Evolutionary conservation across 2,113 vertebrate genomes (phyloP), one percentile per base, ranked within the genome.

Genomic region (Pelecanoides urinatrix): DNA sequence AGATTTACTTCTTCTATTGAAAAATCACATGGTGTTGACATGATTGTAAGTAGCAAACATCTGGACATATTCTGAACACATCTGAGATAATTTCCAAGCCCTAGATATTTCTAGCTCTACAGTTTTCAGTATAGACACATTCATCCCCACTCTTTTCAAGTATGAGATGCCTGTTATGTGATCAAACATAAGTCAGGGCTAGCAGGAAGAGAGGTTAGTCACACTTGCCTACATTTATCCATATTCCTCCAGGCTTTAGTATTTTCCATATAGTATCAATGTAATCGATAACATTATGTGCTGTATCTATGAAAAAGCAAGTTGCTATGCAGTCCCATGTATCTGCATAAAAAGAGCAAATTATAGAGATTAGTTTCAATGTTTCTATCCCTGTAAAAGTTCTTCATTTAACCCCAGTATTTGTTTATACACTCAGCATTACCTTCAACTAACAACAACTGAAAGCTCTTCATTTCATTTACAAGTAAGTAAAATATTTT

Each of bases 201-300:
- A 59, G 30, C 44, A 52, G 53, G 17, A 96, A 86, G 12, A 96
- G 97, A 32, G 5, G 34, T 8, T 81, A 73, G 94, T 96, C 86
- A 87, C 87, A 97, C 98, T 99, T 98, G 99, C 99, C 99, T 97
- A 99, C 97, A 98, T 99, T 99, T 97, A 99, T 99, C 99, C 99
- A 99, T 94, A 99, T 99, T 90, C 99, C 99, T 92, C 99, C 99
- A 75, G 99, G 99, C 91, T 99, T 99, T 36, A 99, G 98, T 98
- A 99, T 99, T 97, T 99, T 99, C 99, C 99, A 99, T 97, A 99
- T 99, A 40, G 99, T 99, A 88, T 99, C 99, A 96, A 99, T 98
- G 85, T 99, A 99, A 97, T 99, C 99, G 71, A 99, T 98, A 92
- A 99, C 99, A 82, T 99, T 99, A 98, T 99, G 99, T 91, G 99